Base-by-base conservation (phyloP, 2,113 vertebrate species). In the Solenodon paradoxus region DNA sequence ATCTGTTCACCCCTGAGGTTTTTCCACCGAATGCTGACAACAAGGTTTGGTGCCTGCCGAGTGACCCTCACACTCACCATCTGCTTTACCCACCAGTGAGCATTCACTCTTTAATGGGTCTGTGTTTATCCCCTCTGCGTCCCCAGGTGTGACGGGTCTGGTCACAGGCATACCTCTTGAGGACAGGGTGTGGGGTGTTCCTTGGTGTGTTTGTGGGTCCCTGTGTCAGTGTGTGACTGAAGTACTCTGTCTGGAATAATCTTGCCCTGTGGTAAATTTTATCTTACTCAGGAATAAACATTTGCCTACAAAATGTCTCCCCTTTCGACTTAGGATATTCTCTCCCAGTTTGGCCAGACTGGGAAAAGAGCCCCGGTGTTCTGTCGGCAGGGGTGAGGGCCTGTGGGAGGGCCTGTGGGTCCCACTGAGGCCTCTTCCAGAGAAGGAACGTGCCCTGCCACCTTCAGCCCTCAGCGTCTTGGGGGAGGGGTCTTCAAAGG, bases 81-180 rank as follows among this genome's bases (percentile, higher is more conserved):
- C 10, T n/a, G n/a, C n/a, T n/a, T n/a, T n/a, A n/a, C n/a, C 4
- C 28, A 4, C 42, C 1, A 0, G 1, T 11, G 51, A 40, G 13
- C 26, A n/a, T 8, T 24, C 51, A 1, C 32, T 66, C 38, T 4
- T 30, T 19, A 4, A 3, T 1, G 20, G 66, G 68, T 35, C 49
- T 57, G 57, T 9, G 4, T 68, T 53, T 68, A 11, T n/a, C 2
- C 26, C 7, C n/a, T n/a, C n/a, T n/a, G n/a, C n/a, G n/a, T n/a
- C n/a, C n/a, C n/a, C n/a, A 17, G 2, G 5, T 12, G 2, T 35
- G 11, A 26, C 20, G 32, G 53, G 30, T 47, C 40, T 22, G 51
- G 24, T 53, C n/a, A 42, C 0, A 11, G 10, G 3, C 47, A 6
- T n/a, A 30, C 7, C 26, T 28, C 17, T 71, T 0, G 3, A 74